A percentile compares a stretch with the other conserved stretches of the same genome.
These are phyloP conservation scores for Garra rufa DNA, from an alignment of 2,113 vertebrate species.

Conservation along the genomic window DNA sequence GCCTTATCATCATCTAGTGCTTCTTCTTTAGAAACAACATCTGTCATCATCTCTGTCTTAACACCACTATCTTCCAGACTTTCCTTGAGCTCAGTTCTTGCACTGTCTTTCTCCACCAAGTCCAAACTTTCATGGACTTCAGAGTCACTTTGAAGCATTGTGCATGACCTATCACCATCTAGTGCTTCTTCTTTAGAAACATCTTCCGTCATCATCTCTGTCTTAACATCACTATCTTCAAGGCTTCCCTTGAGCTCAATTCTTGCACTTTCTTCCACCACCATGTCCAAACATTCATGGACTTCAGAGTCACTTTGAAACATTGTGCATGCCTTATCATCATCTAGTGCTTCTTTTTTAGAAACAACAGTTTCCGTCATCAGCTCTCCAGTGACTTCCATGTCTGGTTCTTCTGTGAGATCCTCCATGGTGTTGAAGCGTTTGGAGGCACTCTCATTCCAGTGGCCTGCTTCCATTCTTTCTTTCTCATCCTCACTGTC, in stretches of 20 bases:
- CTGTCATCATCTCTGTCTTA: slow-evolving; percentile 60
- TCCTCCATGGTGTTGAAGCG: slow-evolving; percentile 77
- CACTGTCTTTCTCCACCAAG: no score
- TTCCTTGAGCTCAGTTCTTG: slow-evolving; percentile 4
- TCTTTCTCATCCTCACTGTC: slow-evolving; percentile 72
- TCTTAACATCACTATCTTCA: slow-evolving; percentile 53
- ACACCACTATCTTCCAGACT: slow-evolving; percentile 46
- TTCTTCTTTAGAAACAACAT: slow-evolving; percentile 41
- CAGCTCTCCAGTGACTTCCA: slow-evolving; percentile 59
- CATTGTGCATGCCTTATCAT: slow-evolving; percentile 33
- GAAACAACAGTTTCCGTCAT: slow-evolving; percentile 52
- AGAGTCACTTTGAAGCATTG: no score
- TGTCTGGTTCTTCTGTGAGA: slow-evolving; percentile 74
- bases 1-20: slow-evolving; percentile 2
- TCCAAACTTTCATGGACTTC: no score
- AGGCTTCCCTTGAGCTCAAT: slow-evolving; percentile 33
- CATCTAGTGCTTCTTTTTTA: neutral
- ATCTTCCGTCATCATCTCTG: slow-evolving; percentile 53
- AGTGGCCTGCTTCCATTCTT: slow-evolving; percentile 55
- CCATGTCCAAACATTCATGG: slow-evolving; percentile 24
- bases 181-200: no score
- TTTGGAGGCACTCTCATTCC: slow-evolving; percentile 66
- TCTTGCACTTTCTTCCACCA: slow-evolving; percentile 29
- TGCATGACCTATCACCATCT: no score
- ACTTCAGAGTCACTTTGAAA: slow-evolving; percentile 18